These are phyloP conservation scores for Callospermophilus lateralis DNA, from an alignment of 2,113 vertebrate genomes.

Conservation along the genomic window DNA sequence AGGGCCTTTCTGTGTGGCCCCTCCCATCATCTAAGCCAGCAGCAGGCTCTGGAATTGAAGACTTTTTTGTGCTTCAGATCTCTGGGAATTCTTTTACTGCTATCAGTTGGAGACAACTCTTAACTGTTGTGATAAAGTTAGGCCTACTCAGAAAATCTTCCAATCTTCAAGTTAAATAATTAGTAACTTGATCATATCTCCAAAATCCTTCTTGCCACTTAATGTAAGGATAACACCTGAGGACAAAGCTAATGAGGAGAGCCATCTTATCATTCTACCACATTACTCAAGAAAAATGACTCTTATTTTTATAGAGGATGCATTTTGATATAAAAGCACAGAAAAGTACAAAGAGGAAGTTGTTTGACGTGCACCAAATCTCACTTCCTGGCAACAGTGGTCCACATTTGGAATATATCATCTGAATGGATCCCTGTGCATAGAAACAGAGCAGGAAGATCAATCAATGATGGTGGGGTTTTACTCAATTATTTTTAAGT, in stretches of 20 bases:
- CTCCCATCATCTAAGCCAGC: neutral
- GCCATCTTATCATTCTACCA: neutral
- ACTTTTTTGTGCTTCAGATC: neutral
- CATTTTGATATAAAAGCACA: constrained; percentile 52
- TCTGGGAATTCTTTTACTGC: neutral
- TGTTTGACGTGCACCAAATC: neutral
- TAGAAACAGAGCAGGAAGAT: neutral
- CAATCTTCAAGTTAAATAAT: neutral
- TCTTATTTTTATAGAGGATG: neutral
- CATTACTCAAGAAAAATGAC: neutral
- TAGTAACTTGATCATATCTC: neutral
- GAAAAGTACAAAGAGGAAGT: neutral
- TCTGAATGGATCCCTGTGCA: neutral
- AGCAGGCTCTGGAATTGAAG: neutral
- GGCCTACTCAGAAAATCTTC: neutral
- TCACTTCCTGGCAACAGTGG: constrained; percentile 31
- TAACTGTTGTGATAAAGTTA: neutral
- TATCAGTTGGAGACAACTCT: neutral
- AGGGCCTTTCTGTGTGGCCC: neutral
- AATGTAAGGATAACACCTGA: neutral
- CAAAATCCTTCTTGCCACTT: neutral
- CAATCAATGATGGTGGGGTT: neutral
- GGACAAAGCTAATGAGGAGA: neutral
- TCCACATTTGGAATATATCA: neutral
- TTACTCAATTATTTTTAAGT: constrained; percentile 51